Base-by-base conservation (phyloP, 2,888 invertebrate species). In the Tachina fera region DNA sequence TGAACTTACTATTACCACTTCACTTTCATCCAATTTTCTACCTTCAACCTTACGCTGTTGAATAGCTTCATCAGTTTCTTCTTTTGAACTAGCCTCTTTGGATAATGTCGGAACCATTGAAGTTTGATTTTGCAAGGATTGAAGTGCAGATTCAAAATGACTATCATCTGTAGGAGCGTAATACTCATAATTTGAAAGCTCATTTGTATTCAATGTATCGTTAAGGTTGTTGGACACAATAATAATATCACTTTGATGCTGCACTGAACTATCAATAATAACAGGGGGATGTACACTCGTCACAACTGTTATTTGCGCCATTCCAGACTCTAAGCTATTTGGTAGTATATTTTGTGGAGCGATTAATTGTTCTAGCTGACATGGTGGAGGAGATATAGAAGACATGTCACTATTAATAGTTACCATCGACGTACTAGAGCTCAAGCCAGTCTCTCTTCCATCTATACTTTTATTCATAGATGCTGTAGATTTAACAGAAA, bases 1-100 rank as follows among this genome's bases (percentile, higher is more conserved):
- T 11, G 96, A 96, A 88, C 96, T 96, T 51, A 96, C 95, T 81
- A 97, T 97, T 68, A 97, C 92, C 9, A 97, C 97, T 91, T 97
- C 97, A 89, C 97, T 97, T 91, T 97, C 97, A 91, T 97, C 97
- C 85, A 97, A 92, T 80, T 96, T 96, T 74, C 96, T 95, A 8
- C 95, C 94, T 82, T 84, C 70, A 31, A 84, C 74, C 22, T 70
- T 82, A 51, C 56, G 70, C 14, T 75, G 13, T 71, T 65, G 9
- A 71, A 82, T 79, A 13, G 58, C 53, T 47, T 70, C 76, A 47
- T 87, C 84, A 16, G 82, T 70, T 16, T 87, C 88, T 61, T 87
- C 88, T 41, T 13, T 45, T n/a, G 58, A 47, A 14, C 41, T 83
- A 56, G 80, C 76, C 39, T 87, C 88, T 43, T 88, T 88, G 56